Percentiles rank a stretch among this genome's conserved stretches.
These are phyloP conservation scores for Diadegma fenestrale DNA, from an alignment of 2,888 invertebrate genomes.

Conservation along the genomic window DNA sequence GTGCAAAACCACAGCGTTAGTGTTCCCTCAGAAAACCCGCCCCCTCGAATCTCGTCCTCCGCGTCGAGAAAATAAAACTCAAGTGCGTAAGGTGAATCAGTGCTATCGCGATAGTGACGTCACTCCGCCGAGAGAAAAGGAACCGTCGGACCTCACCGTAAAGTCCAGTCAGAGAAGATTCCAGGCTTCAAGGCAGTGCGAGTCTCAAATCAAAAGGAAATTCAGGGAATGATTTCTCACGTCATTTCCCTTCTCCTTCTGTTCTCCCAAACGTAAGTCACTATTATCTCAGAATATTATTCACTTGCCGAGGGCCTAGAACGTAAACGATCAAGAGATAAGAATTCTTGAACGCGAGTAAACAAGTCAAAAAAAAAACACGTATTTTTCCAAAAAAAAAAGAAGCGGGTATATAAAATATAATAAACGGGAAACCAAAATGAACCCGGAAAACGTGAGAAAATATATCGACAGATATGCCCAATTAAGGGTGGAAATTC, in stretches of 20 bases:
- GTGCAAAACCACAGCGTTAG: no score
- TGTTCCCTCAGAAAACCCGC: no score
- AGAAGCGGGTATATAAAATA: neutral
- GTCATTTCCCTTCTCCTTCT: constrained; percentile 15
- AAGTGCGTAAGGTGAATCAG: no score
- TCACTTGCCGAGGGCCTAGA: neutral
- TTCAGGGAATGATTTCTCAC: constrained; percentile 8
- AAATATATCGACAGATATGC: constrained; percentile 14
- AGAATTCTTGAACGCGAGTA: no score
- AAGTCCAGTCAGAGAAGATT: constrained; percentile 7
- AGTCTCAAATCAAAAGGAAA: neutral
- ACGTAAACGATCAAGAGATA: neutral
- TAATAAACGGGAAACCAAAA: neutral
- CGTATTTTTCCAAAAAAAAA: no score
- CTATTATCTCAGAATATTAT: neutral
- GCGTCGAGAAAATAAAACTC: no score
- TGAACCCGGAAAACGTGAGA: neutral
- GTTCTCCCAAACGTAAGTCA: constrained; percentile 26
- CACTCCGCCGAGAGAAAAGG: neutral
- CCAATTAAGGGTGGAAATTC: neutral
- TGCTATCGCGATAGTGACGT: no score
- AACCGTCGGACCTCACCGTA: neutral
- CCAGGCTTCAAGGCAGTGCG: neutral
- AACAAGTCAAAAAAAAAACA: no score
- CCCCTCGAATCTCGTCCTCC: no score